Conservation (phyloP, 30 jellyfish, hydroid and myxozoan genomes). For the Chrysaora quinquecirrha region DNA sequence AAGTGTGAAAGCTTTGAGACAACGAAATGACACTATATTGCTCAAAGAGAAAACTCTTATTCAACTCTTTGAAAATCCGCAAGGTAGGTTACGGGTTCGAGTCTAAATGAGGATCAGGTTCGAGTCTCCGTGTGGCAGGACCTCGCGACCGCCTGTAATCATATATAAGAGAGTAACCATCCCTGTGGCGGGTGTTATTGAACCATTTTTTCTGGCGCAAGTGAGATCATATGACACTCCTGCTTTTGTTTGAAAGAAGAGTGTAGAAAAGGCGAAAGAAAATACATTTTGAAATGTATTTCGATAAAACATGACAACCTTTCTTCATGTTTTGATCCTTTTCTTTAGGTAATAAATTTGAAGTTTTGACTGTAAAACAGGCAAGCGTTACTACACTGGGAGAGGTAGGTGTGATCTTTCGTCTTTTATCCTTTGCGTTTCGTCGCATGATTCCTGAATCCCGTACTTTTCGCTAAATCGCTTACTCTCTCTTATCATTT, state of each 20-base stretch:
- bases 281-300: background rate
- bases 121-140: no score
- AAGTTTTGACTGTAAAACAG: constrained; percentile 27
- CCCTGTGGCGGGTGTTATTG: background rate
- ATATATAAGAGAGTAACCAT: background rate
- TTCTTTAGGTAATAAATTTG: constrained; percentile 37
- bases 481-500: background rate
- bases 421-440: background rate
- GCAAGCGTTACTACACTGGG: constrained; percentile 39
- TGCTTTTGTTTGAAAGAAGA: background rate
- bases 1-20: constrained; percentile 51
- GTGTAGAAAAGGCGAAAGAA: background rate
- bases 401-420: constrained; percentile 27
- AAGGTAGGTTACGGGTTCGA: constrained; percentile 47
- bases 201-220: background rate
- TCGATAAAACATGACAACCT: background rate
- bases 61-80: constrained; percentile 60
- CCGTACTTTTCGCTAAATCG: background rate
- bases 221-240: background rate
- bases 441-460: background rate
- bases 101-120: no score
- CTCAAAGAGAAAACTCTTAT: constrained; percentile 23
- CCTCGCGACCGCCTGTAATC: no score
- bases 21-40: constrained; percentile 45
- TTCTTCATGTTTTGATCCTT: background rate